A percentile compares a stretch with the other conserved stretches of the same genome.
Conservation (phyloP, 2,797 vertebrate species). For the Pseudotriccus pelzelni region DNA sequence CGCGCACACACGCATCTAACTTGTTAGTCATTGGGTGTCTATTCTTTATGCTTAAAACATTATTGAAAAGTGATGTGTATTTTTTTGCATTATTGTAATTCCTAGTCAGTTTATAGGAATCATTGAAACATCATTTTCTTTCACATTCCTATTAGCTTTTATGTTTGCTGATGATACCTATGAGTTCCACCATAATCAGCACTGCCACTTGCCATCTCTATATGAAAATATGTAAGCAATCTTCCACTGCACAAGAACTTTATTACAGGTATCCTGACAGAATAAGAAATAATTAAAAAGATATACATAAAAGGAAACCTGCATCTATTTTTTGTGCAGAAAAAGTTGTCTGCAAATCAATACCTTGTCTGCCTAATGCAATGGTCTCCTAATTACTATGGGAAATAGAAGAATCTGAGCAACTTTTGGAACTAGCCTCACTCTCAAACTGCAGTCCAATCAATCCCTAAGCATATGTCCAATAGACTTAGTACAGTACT, state of each 20-base stretch:
- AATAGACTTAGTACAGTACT: background rate
- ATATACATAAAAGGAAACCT: background rate
- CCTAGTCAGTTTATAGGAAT: background rate
- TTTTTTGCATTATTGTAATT: background rate
- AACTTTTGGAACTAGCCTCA: background rate
- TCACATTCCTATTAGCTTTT: background rate
- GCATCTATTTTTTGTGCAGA: background rate
- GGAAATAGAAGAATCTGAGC: background rate
- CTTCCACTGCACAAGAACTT: background rate
- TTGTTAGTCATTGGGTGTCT: background rate
- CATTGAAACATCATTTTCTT: background rate
- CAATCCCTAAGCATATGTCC: background rate
- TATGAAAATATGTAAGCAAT: background rate
- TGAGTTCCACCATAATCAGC: background rate
- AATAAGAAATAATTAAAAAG: background rate
- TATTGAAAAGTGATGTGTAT: background rate
- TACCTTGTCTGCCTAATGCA: background rate
- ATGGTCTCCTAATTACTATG: background rate
- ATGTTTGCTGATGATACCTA: background rate
- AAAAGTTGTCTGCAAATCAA: background rate
- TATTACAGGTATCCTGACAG: background rate
- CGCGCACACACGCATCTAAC: accelerated
- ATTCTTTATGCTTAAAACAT: background rate
- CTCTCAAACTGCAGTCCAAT: background rate
- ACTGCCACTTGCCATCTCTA: background rate